Conservation (phyloP, 2,113 vertebrate genomes). For the Struthio camelus region DNA sequence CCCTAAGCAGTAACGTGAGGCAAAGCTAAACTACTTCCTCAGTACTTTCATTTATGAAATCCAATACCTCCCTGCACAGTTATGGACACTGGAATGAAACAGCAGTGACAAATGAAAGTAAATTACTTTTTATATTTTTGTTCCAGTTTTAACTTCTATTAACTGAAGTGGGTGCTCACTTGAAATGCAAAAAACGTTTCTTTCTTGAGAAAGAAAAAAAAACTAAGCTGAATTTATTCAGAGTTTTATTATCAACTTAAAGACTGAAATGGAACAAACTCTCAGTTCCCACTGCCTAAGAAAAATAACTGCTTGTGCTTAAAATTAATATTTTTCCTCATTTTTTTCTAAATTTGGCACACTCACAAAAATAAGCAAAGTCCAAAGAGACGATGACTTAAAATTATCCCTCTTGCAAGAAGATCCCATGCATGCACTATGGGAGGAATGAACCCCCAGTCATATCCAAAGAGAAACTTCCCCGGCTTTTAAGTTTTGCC, state of each 20-base stretch:
- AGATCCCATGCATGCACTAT: accelerated
- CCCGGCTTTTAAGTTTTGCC: background rate
- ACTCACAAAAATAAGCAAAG: background rate
- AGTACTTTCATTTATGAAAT: background rate
- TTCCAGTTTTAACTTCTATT: background rate
- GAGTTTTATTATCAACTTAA: background rate
- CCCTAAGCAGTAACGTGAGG: background rate
- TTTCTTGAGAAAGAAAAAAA: background rate
- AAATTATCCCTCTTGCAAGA: background rate
- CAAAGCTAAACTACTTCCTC: background rate
- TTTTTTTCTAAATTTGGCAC: background rate
- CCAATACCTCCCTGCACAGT: background rate
- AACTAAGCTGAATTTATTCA: background rate
- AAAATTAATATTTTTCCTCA: background rate
- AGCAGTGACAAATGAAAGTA: background rate
- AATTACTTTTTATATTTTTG: background rate
- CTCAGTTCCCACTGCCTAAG: background rate
- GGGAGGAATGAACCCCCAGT: background rate
- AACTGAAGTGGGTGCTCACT: background rate
- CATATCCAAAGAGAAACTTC: background rate
- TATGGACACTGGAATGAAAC: background rate
- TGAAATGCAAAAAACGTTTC: background rate
- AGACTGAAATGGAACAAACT: background rate
- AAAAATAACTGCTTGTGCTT: background rate
- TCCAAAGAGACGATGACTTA: background rate